Percentiles rank a stretch among this genome's conserved stretches.
Conservation (phyloP, 2,113 vertebrate species). For the Coracopsis vasa region DNA sequence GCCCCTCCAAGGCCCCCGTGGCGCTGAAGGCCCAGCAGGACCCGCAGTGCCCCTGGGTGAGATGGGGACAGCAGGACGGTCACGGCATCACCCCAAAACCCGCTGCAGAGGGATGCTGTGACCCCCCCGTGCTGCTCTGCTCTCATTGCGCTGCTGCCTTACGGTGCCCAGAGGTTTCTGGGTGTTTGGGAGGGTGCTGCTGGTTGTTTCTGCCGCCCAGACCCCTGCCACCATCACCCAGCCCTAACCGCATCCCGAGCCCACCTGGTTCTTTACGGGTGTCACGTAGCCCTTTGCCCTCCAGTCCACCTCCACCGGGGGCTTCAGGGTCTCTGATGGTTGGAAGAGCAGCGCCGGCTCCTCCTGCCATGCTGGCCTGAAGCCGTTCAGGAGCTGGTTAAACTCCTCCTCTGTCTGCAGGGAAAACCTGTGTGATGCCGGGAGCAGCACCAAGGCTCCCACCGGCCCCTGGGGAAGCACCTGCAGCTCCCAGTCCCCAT, state of each 20-base stretch:
- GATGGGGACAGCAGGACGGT: not conserved
- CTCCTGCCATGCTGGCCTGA: fast-evolving
- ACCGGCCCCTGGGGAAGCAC: fast-evolving
- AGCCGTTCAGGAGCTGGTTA: constrained; percentile 8
- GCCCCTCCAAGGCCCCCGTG: constrained; percentile 55
- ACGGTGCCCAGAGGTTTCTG: not conserved
- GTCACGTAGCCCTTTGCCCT: constrained; percentile 30
- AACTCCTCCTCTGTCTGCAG: constrained; percentile 33
- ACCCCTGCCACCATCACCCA: fast-evolving
- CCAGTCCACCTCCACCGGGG: constrained; percentile 5
- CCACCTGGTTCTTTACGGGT: constrained; percentile 47
- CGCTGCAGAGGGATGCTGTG: fast-evolving
- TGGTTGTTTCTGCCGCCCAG: not conserved
- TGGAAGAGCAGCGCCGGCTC: not conserved
- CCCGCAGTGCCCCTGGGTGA: not conserved
- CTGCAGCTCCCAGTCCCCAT: not conserved
- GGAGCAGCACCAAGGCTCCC: fast-evolving
- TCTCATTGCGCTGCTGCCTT: not conserved
- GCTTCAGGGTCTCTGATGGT: fast-evolving
- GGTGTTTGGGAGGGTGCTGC: not conserved
- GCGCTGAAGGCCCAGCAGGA: constrained; percentile 64
- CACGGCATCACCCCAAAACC: fast-evolving
- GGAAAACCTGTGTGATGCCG: not conserved
- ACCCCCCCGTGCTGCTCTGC: not conserved
- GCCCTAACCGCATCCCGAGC: fast-evolving